Conservation (phyloP, 2,888 invertebrate species). For the Drosophila seclusa region DNA sequence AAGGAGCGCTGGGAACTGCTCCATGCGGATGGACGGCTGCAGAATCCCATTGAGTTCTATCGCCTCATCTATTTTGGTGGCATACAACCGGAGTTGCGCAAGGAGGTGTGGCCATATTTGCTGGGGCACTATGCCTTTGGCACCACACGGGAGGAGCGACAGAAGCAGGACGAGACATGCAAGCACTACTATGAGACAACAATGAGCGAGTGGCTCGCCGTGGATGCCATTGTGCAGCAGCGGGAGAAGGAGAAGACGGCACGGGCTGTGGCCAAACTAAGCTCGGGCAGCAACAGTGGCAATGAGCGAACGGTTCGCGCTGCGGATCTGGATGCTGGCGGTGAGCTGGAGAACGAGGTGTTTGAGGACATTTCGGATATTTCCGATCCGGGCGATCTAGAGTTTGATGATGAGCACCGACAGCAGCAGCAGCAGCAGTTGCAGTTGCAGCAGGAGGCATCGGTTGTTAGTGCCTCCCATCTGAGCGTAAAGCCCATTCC, state of each 20-base stretch:
- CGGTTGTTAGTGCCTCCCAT: conserved; percentile 36
- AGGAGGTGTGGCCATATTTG: conserved; percentile 95
- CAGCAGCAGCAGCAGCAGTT: conserved; percentile 19
- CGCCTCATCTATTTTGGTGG: conserved; percentile 95
- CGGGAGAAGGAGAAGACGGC: conserved; percentile 93
- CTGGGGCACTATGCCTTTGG: conserved; percentile 93
- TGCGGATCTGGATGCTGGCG: conserved; percentile 86
- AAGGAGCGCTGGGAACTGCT: conserved; percentile 90
- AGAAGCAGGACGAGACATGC: conserved; percentile 88
- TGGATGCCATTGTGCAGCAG: conserved; percentile 95
- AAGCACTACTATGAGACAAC: conserved; percentile 93
- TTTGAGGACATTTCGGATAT: conserved; percentile 87
- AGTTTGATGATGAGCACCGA: conserved; percentile 79
- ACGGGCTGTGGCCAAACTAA: conserved; percentile 93
- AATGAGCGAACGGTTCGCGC: conserved; percentile 86
- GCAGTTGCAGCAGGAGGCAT: conserved; percentile 24
- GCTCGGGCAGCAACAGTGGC: conserved; percentile 89
- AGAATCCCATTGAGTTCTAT: conserved; percentile 90
- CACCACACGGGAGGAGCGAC: conserved; percentile 88
- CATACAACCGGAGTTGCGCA: conserved; percentile 90
- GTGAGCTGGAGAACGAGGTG: conserved; percentile 86
- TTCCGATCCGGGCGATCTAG: conserved; percentile 85
- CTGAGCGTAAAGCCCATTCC: conserved; percentile 81
- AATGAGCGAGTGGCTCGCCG: conserved; percentile 98
- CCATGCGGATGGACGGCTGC: conserved; percentile 87